Base-by-base conservation (phyloP, 2,888 invertebrate species). In the Platycnemis pennipes region DNA sequence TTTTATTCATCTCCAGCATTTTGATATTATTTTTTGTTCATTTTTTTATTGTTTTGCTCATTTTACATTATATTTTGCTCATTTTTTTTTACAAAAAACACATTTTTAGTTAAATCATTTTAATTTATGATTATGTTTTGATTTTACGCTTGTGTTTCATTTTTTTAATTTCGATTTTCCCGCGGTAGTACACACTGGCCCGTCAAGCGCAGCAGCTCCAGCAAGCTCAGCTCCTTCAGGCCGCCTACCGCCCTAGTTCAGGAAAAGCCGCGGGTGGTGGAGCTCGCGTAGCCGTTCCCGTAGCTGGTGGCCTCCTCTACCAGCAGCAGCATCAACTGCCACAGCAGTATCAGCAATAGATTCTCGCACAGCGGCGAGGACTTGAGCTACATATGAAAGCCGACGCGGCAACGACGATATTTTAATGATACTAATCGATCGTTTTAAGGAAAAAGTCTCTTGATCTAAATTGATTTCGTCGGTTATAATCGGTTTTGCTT, bases 171-270 rank as follows among this genome's bases (percentile, higher is more conserved):
- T 87, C 46, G n/a, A 46, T 87, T 46, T 69, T 42, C 94, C 63
- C 53, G 22, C 53, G 13, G 44, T 63, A 91, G 91, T 85, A 46
- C 42, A 49, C 85, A 26, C 31, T 56, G 88, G 88, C 53, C 31
- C 91, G 94, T 44, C 94, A 49, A n/a, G 89, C 95, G 46, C 96
- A 96, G 94, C 96, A 96, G 94, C 96, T 94, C 96, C 97, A 95
- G 96, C 96, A 94, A 94, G 96, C 94, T 94, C 95, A 96, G 96
- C 89, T 96, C 96, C 91, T 91, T n/a, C 91, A 91, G 44, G 44
- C 42, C 56, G 91, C 91, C 2, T 91, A 91, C 63, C 56, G 91
- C 42, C 91, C 91, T 91, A 91, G 91, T 91, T 56, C 91, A 1
- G 63, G 44, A 44, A 91, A 91, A n/a, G 91, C 69, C 37, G 95